Evolutionary conservation across 2,888 invertebrate species (phyloP).

Genomic region (Entomobrya multifasciata): DNA sequence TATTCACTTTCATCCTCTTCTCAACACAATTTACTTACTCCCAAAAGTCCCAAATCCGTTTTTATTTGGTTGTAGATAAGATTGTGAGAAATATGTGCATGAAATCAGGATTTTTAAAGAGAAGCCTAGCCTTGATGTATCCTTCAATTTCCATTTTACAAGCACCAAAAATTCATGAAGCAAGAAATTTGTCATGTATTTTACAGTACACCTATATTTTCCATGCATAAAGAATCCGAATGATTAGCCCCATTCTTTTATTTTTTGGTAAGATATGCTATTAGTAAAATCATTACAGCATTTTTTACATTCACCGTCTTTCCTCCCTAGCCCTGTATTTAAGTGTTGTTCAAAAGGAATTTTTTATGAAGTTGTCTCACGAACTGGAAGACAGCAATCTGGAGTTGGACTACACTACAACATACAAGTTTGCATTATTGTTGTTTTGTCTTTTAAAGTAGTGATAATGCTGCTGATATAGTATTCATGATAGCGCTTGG

Average conservation of each 20-base stretch:
- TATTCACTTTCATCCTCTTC: neutral
- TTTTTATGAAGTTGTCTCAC: slow-evolving; percentile 51
- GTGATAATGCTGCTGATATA: too few relatives aligned
- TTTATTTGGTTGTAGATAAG: slow-evolving; percentile 31
- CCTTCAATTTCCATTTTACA: neutral
- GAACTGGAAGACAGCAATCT: slow-evolving; percentile 39
- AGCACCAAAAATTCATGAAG: too few relatives aligned
- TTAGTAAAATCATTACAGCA: slow-evolving; percentile 41
- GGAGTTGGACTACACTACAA: too few relatives aligned
- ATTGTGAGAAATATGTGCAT: slow-evolving; percentile 30
- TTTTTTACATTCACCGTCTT: neutral
- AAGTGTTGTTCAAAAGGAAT: neutral
- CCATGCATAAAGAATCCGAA: too few relatives aligned
- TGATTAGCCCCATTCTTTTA: slow-evolving; percentile 19
- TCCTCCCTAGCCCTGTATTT: neutral
- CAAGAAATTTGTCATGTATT: slow-evolving; percentile 22
- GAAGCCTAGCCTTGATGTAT: neutral
- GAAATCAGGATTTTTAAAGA: slow-evolving; percentile 27
- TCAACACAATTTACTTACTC: too few relatives aligned
- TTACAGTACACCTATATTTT: neutral
- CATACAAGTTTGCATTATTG: too few relatives aligned
- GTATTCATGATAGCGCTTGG: neutral
- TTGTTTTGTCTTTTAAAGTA: too few relatives aligned
- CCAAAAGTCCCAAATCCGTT: neutral
- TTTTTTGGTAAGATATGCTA: neutral